Percentiles rank a stretch among this genome's conserved stretches.
These are phyloP conservation scores for Erannis defoliaria DNA, from an alignment of 2,888 invertebrate genomes.

Conservation along the genomic window DNA sequence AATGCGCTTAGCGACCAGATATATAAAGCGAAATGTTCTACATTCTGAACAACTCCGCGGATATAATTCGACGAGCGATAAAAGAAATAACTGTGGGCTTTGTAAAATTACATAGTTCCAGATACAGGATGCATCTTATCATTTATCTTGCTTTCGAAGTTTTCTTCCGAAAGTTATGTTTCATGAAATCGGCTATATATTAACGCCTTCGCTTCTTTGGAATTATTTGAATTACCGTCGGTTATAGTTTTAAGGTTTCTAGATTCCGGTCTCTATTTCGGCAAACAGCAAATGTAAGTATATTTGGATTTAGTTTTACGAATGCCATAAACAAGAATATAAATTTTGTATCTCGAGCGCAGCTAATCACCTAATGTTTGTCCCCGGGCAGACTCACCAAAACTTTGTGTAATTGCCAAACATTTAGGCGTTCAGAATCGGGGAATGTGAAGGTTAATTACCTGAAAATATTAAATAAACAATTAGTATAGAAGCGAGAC, in stretches of 20 bases:
- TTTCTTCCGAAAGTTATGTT: constrained; percentile 20
- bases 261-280: neutral
- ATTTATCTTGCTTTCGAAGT: constrained; percentile 19
- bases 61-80: constrained; percentile 56
- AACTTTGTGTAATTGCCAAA: constrained; percentile 77
- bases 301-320: constrained; percentile 12
- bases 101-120: constrained; percentile 29
- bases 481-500: constrained; percentile 56
- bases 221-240: neutral
- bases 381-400: constrained; percentile 75
- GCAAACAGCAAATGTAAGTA: neutral
- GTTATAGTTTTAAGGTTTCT: neutral
- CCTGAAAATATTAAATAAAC: constrained; percentile 81
- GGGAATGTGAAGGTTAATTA: constrained; percentile 84
- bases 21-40: constrained; percentile 66
- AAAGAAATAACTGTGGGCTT: constrained; percentile 51
- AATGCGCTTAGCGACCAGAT: constrained; percentile 72
- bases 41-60: constrained; percentile 57
- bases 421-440: constrained; percentile 74
- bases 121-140: constrained; percentile 32
- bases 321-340: constrained; percentile 38
- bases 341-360: constrained; percentile 49
- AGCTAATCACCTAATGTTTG: constrained; percentile 71
- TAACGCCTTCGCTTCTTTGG: constrained; percentile 4
- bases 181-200: constrained; percentile 7